A percentile compares a stretch with the other conserved stretches of the same genome.
phyloP scores from a whole-genome alignment of 2,888 invertebrate species.

The Tenodera sinensis region DNA sequence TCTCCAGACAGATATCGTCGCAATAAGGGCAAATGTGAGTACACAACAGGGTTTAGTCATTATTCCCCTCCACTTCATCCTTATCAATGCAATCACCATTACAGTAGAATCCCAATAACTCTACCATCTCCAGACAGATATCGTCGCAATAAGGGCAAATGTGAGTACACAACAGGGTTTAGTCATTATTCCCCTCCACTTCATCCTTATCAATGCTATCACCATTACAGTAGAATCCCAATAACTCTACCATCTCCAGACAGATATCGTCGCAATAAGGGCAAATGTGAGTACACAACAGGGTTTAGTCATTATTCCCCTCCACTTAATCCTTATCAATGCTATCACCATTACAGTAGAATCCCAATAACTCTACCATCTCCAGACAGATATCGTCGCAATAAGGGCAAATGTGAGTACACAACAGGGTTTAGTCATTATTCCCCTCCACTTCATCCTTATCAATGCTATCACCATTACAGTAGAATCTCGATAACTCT shows the following conservation, averaged over 20 bases:
- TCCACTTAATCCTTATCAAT: too few species aligned
- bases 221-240: too few species aligned
- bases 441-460: neutral
- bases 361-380: too few species aligned
- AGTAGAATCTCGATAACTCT: too few species aligned
- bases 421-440: too few species aligned
- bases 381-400: conserved; percentile 59
- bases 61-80: neutral
- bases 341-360: too few species aligned
- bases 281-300: conserved; percentile 52
- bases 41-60: neutral
- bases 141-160: conserved; percentile 58
- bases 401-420: conserved; percentile 58
- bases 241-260: conserved; percentile 67
- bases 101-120: too few species aligned
- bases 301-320: neutral
- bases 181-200: neutral
- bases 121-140: conserved; percentile 65
- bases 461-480: too few species aligned
- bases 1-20: conserved; percentile 62
- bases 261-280: conserved; percentile 58
- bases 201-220: too few species aligned
- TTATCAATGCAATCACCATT: too few species aligned
- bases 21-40: conserved; percentile 60
- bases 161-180: conserved; percentile 44